Percentiles rank a stretch among this genome's conserved stretches.
Evolutionary conservation across 2,113 vertebrate genomes (phyloP).

Genomic region (Sceloporus undulatus): DNA sequence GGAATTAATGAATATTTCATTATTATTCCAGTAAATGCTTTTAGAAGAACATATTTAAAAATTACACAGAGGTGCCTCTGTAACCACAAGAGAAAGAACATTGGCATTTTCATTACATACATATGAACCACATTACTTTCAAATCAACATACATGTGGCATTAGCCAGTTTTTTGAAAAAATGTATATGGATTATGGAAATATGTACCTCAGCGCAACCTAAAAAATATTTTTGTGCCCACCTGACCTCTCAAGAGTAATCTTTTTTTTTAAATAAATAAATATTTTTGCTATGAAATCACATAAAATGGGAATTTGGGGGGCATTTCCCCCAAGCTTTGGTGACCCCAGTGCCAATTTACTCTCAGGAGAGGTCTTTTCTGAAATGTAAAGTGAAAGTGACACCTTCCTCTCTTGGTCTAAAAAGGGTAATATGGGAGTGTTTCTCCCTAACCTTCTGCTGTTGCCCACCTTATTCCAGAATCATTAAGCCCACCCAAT

Average conservation of each 20-base stretch:
- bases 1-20: conserved; percentile 80
- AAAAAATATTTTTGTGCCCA: too few relatives aligned
- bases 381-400: too few relatives aligned
- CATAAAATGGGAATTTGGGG: too few relatives aligned
- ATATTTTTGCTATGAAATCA: too few relatives aligned
- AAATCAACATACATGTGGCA: not conserved
- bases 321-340: too few relatives aligned
- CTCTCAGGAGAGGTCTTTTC: too few relatives aligned
- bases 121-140: conserved; percentile 19
- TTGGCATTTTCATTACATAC: conserved; percentile 30
- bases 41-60: conserved; percentile 73
- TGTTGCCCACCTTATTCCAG: not conserved
- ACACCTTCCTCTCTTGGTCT: too few relatives aligned
- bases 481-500: not conserved
- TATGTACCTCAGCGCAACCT: too few relatives aligned
- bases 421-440: not conserved
- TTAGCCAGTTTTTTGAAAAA: not conserved
- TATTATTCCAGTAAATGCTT: conserved; percentile 80
- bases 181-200: too few relatives aligned
- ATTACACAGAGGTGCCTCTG: conserved; percentile 22
- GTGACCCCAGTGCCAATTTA: too few relatives aligned
- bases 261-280: too few relatives aligned
- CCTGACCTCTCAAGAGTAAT: too few relatives aligned
- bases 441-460: not conserved
- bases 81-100: conserved; percentile 54